Evolutionary conservation across 2,888 invertebrate species (phyloP), one percentile per base, ranked within the genome.

Genomic region (Nesidiocoris tenuis): DNA sequence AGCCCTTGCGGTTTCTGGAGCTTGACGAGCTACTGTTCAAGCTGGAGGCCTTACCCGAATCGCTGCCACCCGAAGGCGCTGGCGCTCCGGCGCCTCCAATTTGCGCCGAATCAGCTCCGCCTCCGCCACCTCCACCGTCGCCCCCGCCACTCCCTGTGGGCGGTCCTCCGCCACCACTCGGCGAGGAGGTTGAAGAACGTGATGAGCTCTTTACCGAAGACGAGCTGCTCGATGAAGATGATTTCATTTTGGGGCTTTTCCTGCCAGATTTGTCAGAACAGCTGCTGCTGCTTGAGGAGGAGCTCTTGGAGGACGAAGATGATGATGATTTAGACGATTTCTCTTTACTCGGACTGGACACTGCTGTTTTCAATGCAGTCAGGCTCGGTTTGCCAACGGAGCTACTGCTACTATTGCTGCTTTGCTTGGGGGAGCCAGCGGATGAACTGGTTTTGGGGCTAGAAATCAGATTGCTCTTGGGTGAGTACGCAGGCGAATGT

Each of bases 301-400:
- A 84, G 81, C 88, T 88, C 75, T 79, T 79, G 18, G 81, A 54
- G 17, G 55, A 56, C 18, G 67, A 67, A 9, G 67, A 67, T 9
- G 70, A 70, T 18, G 68, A 68, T 1, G 70, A 70, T 70, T 70
- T 70, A 39, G 72, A 39, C 12, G 39, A 72, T 66, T 82, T 12
- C 87, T 87, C 61, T 63, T 81, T 89, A 24, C 76, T 78, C 0
- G 90, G 90, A 1, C 91, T 90, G 81, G 89, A 89, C 0, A 90
- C 87, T 0, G 93, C 93, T 55, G 91, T 94, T 82, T 94, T 94
- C 21, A 94, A 84, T 0, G 94, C 89, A 0, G 93, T 93, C 92
- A 95, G 93, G 81, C 94, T 94, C 0, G 94, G 94, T 82, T 95
- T 95, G 0, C 94, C 94, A 0, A 61, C 76, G 0, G 77, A 77